phyloP scores from a whole-genome alignment of 2,888 invertebrate genomes.

The Drosophila ezoana region DNA sequence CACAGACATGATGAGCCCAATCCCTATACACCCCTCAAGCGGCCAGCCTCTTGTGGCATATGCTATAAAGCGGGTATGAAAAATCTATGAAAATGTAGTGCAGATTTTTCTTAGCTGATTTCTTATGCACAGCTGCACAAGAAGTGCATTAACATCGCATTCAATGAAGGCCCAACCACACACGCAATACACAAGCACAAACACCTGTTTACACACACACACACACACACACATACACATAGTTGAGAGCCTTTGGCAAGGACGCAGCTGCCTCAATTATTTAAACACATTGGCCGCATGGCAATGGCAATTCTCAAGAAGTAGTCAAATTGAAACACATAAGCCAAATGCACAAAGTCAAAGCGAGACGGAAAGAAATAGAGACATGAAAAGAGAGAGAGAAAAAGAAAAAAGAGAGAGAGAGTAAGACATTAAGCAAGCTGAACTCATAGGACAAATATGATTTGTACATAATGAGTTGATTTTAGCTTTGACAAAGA shows the following conservation, averaged over 20 bases:
- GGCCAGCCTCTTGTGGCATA: neutral
- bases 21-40: neutral
- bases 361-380: neutral
- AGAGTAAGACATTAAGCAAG: too few species aligned
- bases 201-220: slow-evolving; percentile 1
- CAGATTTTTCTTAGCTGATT: slow-evolving; percentile 48
- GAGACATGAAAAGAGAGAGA: neutral
- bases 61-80: slow-evolving; percentile 7
- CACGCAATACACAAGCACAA: slow-evolving; percentile 8
- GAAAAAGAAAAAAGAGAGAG: neutral
- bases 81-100: slow-evolving; percentile 36
- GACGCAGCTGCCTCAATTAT: slow-evolving; percentile 59
- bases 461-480: slow-evolving; percentile 4
- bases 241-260: slow-evolving; percentile 34
- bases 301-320: slow-evolving; percentile 31
- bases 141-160: slow-evolving; percentile 66
- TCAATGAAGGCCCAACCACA: slow-evolving; percentile 31
- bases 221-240: slow-evolving; percentile 1
- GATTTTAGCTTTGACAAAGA: slow-evolving; percentile 1
- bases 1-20: neutral
- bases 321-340: slow-evolving; percentile 33
- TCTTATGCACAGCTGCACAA: slow-evolving; percentile 67
- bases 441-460: neutral
- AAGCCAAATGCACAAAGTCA: slow-evolving; percentile 16
- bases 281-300: slow-evolving; percentile 53